Conservation (phyloP, 2,888 invertebrate genomes). For the Lissonota sp. region DNA sequence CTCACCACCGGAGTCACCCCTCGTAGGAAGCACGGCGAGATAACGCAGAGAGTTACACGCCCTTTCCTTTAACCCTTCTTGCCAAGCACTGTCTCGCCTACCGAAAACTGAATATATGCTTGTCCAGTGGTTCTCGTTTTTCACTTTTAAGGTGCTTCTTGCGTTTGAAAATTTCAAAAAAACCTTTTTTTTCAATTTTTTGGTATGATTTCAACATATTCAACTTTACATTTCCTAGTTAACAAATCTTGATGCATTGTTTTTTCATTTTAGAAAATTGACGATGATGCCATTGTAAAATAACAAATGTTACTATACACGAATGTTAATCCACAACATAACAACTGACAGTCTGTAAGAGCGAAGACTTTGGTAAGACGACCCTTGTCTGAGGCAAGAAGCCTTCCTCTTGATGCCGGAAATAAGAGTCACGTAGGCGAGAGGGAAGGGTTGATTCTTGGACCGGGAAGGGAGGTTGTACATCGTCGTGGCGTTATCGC, state of each 20-base stretch:
- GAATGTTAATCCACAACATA: too few relatives aligned
- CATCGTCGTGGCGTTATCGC: slow-evolving; percentile 68
- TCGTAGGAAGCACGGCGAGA: slow-evolving; percentile 79
- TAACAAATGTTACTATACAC: too few relatives aligned
- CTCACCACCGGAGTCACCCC: slow-evolving; percentile 68
- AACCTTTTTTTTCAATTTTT: too few relatives aligned
- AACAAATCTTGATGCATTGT: too few relatives aligned
- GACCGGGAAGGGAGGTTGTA: slow-evolving; percentile 66
- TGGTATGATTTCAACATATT: too few relatives aligned
- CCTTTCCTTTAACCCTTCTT: slow-evolving; percentile 79
- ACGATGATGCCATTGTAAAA: too few relatives aligned
- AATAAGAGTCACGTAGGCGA: slow-evolving; percentile 76
- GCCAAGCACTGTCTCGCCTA: slow-evolving; percentile 40
- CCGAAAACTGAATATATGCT: slow-evolving; percentile 41
- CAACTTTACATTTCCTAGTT: too few relatives aligned
- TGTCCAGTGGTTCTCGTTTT: slow-evolving; percentile 57
- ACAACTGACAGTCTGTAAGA: too few relatives aligned
- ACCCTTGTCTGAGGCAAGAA: slow-evolving; percentile 16
- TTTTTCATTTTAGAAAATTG: too few relatives aligned
- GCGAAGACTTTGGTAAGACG: too few relatives aligned
- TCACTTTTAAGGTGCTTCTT: too few relatives aligned
- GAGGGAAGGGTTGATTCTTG: slow-evolving; percentile 71
- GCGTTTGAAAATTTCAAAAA: too few relatives aligned
- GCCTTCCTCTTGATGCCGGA: slow-evolving; percentile 73
- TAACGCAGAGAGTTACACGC: slow-evolving; percentile 82